Base-by-base conservation (phyloP, 2,113 vertebrate genomes). In the Perca fluviatilis region DNA sequence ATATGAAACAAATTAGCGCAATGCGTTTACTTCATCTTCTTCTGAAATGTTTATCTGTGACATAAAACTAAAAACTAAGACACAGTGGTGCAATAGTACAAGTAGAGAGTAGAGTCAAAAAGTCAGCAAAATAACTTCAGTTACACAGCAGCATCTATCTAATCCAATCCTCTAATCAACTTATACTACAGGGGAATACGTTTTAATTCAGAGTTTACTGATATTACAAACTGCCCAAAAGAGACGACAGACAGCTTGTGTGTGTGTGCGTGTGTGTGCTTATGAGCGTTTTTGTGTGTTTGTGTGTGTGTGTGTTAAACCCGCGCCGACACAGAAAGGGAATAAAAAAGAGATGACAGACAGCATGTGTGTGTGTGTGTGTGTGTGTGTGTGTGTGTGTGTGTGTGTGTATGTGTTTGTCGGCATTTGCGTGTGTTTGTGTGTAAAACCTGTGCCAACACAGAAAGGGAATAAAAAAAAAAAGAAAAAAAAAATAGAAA, bases 241-340 rank as follows among this genome's bases (percentile, higher is more conserved):
- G 27, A 27, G 27, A 30, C 3, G 30, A 30, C 30, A 30, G 30
- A 30, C 3, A 30, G 30, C 30, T 4, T 33, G 33, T 33, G 33
- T 33, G 33, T 33, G 6, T 33, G 6, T 6, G 5, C 6, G 33
- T 33, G 33, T 33, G 33, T 23, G 49, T 87, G 66, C 21, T 30
- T 18, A 62, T 36, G 30, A 12, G 18, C 4, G 30, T 66, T 5
- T 33, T 2, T 7, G 18, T 9, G 50, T 21, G 12, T 53, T 36
- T 64, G 62, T 46, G 50, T 21, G 12, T 53, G 21, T 64, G 62
- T 46, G 65, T 36, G 33, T 56, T 46, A 78, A 82, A 84, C 19
- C 60, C 57, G 33, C 4, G 2, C 40, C 23, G 49, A 77, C 27
- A 68, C 46, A 70, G 9, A 77, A 49, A 36, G n/a, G 6, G 4